phyloP scores from a whole-genome alignment of 1,140 invertebrate species.

The Drosophila busckii region DNA sequence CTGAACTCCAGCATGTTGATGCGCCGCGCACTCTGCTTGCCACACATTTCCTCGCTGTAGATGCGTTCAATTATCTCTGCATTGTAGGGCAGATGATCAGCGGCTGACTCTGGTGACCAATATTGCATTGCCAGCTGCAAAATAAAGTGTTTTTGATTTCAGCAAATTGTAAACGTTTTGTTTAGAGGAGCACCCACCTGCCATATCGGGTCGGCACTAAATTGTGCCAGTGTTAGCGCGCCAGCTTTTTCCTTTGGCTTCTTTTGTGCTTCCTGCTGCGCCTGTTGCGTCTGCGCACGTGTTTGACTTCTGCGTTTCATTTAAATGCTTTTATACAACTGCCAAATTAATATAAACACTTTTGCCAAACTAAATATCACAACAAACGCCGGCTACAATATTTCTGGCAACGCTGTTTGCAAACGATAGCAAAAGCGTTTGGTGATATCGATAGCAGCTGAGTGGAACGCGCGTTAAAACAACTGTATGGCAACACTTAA shows the following conservation, averaged over 20 bases:
- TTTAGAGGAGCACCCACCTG: slow-evolving; percentile 47
- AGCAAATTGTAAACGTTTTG: slow-evolving; percentile 20
- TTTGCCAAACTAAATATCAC: slow-evolving; percentile 18
- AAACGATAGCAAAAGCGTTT: too few species aligned
- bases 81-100: slow-evolving; percentile 85
- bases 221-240: slow-evolving; percentile 89
- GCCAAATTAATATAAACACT: slow-evolving; percentile 10
- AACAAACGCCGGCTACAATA: slow-evolving; percentile 53
- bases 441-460: too few species aligned
- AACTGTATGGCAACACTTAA: too few species aligned
- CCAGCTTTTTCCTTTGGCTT: slow-evolving; percentile 34
- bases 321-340: not conserved
- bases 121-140: slow-evolving; percentile 91
- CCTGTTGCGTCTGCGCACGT: not conserved
- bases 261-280: slow-evolving; percentile 8
- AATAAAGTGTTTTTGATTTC: not conserved
- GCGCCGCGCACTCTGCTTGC: slow-evolving; percentile 87
- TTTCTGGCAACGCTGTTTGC: too few species aligned
- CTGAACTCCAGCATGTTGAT: slow-evolving; percentile 98
- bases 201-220: slow-evolving; percentile 82
- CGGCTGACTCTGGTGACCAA: slow-evolving; percentile 90
- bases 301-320: slow-evolving; percentile 65
- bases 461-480: too few species aligned
- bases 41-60: slow-evolving; percentile 89
- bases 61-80: slow-evolving; percentile 88